A percentile compares a stretch with the other conserved stretches of the same genome.
Evolutionary conservation across 1,140 invertebrate genomes (phyloP).

Genomic region (Ostrea denselamellosa): DNA sequence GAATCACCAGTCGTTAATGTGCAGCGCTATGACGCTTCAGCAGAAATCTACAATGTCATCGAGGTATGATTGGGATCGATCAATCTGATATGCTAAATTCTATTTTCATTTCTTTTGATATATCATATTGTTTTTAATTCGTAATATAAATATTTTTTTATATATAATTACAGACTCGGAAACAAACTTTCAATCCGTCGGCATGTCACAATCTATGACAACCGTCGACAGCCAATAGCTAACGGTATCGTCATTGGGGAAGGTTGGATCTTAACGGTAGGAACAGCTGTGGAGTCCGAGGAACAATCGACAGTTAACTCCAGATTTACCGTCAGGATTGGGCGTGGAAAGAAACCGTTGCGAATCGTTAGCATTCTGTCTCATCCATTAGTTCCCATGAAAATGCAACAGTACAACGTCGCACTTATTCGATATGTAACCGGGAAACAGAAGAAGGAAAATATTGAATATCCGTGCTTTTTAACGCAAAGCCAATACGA

Average conservation of each 20-base stretch:
- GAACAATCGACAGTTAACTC: background rate
- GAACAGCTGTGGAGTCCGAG: conserved; percentile 23
- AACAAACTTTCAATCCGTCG: conserved; percentile 45
- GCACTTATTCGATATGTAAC: conserved; percentile 42
- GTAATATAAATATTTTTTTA: background rate
- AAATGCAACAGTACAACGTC: conserved; percentile 52
- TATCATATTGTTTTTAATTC: background rate
- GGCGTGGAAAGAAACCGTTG: conserved; percentile 36
- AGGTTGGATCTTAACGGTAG: conserved; percentile 47
- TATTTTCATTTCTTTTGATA: background rate
- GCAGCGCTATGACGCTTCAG: conserved; percentile 3
- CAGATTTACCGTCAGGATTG: conserved; percentile 43
- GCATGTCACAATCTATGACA: conserved; percentile 48
- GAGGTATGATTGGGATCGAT: background rate
- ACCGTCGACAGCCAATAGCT: conserved; percentile 1
- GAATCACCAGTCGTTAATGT: background rate
- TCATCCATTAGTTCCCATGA: conserved; percentile 46
- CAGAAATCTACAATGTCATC: background rate
- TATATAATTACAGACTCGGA: conserved; percentile 42
- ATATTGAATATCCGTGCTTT: conserved; percentile 44
- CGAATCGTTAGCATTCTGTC: conserved; percentile 36
- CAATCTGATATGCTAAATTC: background rate
- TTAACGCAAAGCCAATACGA: conserved; percentile 49
- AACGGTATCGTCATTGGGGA: conserved; percentile 46
- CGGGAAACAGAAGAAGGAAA: background rate